Conservation (phyloP, 2,888 invertebrate genomes). For the Siphlonurus alternatus region DNA sequence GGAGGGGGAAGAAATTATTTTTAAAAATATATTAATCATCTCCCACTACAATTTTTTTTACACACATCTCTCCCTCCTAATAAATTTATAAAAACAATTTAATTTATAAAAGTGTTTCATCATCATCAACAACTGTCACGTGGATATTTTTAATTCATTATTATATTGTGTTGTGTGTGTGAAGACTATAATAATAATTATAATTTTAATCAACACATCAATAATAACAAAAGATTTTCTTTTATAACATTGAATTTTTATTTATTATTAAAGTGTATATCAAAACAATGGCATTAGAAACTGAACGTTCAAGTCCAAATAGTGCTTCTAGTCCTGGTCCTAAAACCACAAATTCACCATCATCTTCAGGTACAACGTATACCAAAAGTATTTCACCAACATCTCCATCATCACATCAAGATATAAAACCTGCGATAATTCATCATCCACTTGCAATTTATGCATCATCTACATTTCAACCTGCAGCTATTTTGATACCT, state of each 20-base stretch:
- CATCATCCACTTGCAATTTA: neutral
- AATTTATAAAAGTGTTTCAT: neutral
- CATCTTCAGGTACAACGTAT: neutral
- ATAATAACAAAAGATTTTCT: neutral
- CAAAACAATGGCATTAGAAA: neutral
- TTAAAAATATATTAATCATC: neutral
- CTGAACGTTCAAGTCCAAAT: neutral
- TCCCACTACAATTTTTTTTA: neutral
- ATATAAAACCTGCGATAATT: neutral
- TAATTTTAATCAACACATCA: no score
- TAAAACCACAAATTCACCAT: neutral
- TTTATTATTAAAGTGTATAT: neutral
- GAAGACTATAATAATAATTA: neutral
- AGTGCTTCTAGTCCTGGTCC: constrained; percentile 1
- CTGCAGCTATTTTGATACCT: neutral
- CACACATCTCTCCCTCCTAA: neutral
- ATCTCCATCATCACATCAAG: neutral
- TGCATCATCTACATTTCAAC: neutral
- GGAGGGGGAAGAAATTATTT: neutral
- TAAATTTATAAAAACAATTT: neutral
- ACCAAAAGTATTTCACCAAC: neutral
- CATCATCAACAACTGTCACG: neutral
- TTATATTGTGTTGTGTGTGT: neutral
- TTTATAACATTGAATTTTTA: no score
- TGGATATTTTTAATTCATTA: no score